Evolutionary conservation across 2,888 invertebrate species (phyloP).

Genomic region (Drosophila rellima): DNA sequence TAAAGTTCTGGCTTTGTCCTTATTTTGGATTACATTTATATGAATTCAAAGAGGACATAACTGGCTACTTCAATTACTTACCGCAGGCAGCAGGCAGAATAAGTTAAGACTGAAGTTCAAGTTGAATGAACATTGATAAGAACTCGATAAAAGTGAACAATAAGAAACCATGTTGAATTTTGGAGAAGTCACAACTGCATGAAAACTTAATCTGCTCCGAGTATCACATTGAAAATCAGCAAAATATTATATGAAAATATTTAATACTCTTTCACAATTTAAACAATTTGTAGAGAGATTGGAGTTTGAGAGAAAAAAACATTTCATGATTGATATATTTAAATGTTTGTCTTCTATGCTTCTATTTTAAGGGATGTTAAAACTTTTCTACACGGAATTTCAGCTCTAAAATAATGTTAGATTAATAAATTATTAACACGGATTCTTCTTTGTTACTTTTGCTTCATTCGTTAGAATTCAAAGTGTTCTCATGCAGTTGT

Average conservation of each 20-base stretch:
- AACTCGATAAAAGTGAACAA: neutral
- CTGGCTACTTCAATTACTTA: conserved; percentile 59
- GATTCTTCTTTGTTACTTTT: neutral
- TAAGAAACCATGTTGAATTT: neutral
- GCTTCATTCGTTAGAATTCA: conserved; percentile 5
- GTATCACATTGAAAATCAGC: neutral
- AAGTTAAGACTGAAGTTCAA: conserved; percentile 1
- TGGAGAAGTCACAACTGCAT: neutral
- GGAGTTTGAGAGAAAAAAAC: fast-evolving
- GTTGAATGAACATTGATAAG: neutral
- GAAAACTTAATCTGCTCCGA: neutral
- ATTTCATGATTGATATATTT: neutral
- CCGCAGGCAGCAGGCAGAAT: conserved; percentile 66
- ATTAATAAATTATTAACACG: neutral
- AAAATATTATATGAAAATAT: neutral
- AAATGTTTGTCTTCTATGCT: neutral
- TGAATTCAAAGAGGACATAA: neutral
- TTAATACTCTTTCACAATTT: neutral
- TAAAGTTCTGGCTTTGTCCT: neutral
- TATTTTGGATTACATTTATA: neutral
- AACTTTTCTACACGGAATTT: neutral
- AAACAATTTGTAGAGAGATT: neutral
- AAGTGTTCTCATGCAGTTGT: conserved; percentile 42
- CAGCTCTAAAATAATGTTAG: neutral
- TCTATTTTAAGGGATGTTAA: neutral